These are phyloP conservation scores for Tinamus major DNA, from an alignment of 2,797 vertebrate species.

Conservation along the genomic window DNA sequence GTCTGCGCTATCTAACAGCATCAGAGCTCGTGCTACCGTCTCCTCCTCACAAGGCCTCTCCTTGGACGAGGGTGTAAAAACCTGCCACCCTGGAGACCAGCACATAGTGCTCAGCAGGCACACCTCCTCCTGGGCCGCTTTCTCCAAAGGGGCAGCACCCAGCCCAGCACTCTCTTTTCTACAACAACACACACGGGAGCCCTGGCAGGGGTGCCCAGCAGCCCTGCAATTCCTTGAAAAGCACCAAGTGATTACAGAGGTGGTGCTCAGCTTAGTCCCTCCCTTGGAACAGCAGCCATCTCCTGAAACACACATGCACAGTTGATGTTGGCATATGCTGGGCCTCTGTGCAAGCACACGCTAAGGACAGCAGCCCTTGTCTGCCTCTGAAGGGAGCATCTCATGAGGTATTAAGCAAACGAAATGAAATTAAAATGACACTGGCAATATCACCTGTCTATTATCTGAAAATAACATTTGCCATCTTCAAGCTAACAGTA, in stretches of 20 bases:
- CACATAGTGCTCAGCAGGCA: neutral
- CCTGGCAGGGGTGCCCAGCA: neutral
- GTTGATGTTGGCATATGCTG: neutral
- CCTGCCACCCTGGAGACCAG: neutral
- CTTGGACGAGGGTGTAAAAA: neutral
- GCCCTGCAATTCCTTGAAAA: neutral
- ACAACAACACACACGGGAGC: accelerated
- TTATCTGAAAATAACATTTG: slow-evolving; percentile 4
- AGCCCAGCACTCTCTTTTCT: neutral
- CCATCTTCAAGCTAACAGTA: slow-evolving; percentile 18
- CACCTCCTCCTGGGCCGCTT: neutral
- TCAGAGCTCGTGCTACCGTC: neutral
- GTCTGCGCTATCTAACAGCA: neutral
- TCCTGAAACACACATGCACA: neutral
- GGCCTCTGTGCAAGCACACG: neutral
- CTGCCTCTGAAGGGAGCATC: neutral
- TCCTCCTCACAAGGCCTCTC: neutral
- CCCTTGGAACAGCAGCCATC: neutral
- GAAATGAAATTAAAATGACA: neutral
- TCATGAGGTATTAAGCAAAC: neutral
- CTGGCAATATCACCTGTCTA: neutral
- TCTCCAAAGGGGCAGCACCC: neutral
- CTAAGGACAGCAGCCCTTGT: neutral
- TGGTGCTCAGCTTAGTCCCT: neutral
- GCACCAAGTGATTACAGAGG: neutral